Base-by-base conservation (phyloP, 2,797 vertebrate species). In the Sternarchorhynchus goeldii region DNA sequence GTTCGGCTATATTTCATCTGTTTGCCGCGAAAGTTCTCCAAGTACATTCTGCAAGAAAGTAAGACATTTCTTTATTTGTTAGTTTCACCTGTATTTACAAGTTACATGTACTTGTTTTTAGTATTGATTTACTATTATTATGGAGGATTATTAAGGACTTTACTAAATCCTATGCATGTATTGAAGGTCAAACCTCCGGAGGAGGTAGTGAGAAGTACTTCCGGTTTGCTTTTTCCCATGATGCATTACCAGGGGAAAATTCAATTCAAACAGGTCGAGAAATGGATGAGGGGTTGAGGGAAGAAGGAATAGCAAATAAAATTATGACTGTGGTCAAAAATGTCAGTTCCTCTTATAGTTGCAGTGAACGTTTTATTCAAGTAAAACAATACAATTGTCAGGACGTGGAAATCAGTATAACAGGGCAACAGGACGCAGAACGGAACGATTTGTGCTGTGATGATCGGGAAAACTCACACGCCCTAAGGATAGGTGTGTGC, bases 211-310 rank as follows among this genome's bases (percentile, higher is more conserved):
- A 50, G 45, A 50, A 50, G 10, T 50, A 50, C 10, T 50, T 50
- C 45, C 56, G 5, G 31, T 76, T 32, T n/a, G 16, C 21, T 0
- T 6, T 84, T 85, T 91, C 92, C 92, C 91, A 92, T 92, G 87
- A 92, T 91, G 90, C 92, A 88, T 0, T 78, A 18, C 45, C 4
- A 66, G 83, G 81, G 88, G 85, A 70, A 81, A 69, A 31, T 74
- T 89, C 78, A 78, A 92, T 93, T 88, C 90, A 93, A 94, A 88
- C 39, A 36, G 85, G 68, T 10, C 45, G 45, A 71, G 74, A 73
- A 55, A 83, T 91, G 90, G 89, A 87, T 2, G 88, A 73, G 85
- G 16, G 57, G 55, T 6, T 77, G 6, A 12, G 64, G 4, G 32
- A 29, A 25, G 25, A 25, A 62, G 18, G 57, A 5, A 14, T 34